Conservation (phyloP, 2,888 invertebrate species). For the Tribolium freemani region DNA sequence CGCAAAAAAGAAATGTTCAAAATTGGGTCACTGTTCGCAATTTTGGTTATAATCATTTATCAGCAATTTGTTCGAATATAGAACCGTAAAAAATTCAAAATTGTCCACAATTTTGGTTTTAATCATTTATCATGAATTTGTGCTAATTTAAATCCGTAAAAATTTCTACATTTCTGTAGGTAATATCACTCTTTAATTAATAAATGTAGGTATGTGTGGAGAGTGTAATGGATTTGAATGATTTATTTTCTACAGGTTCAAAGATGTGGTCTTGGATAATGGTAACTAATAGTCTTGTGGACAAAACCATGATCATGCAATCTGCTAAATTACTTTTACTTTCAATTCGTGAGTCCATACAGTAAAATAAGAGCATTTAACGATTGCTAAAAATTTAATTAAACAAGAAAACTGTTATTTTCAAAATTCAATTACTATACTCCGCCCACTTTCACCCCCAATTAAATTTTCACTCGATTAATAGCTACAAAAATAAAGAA, state of each 20-base stretch:
- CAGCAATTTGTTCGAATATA: background rate
- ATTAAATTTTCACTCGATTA: background rate
- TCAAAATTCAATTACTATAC: background rate
- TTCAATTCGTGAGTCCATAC: constrained; percentile 34
- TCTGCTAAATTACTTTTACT: constrained; percentile 36
- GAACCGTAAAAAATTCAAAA: background rate
- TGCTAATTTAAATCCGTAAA: background rate
- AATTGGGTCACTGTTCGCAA: no score
- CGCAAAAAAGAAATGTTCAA: background rate
- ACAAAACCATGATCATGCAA: constrained; percentile 36
- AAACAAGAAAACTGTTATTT: background rate
- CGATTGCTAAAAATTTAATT: constrained; percentile 15
- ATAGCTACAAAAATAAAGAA: background rate
- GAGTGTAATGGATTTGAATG: no score
- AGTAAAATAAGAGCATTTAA: constrained; percentile 12
- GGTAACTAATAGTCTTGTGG: constrained; percentile 19
- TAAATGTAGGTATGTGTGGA: no score
- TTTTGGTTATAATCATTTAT: background rate
- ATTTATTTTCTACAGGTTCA: background rate
- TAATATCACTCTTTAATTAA: background rate
- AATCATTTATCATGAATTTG: background rate
- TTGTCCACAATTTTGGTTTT: no score
- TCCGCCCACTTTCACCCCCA: constrained; percentile 18
- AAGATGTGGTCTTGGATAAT: background rate
- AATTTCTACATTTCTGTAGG: background rate